These are phyloP conservation scores for Synanthedon andrenaeformis DNA, from an alignment of 2,888 invertebrate genomes.

Conservation along the genomic window DNA sequence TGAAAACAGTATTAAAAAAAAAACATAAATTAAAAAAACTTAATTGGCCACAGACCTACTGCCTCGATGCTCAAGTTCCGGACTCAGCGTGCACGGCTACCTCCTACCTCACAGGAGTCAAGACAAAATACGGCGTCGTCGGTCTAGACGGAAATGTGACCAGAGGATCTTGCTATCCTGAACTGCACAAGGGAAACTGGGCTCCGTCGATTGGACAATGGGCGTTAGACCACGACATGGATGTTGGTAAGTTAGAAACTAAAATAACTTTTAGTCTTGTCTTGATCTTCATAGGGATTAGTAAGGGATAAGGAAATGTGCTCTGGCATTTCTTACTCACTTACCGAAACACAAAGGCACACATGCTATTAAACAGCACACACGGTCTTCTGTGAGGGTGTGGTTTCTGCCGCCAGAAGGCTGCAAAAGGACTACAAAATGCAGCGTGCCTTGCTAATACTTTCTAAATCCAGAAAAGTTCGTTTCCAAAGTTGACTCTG, in stretches of 20 bases:
- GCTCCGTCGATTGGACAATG: slow-evolving; percentile 76
- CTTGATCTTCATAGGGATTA: background rate
- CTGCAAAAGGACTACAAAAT: too few species aligned
- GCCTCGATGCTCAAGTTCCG: slow-evolving; percentile 76
- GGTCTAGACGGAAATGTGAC: slow-evolving; percentile 78
- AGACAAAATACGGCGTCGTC: slow-evolving; percentile 75
- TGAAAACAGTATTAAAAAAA: too few species aligned
- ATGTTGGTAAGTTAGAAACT: slow-evolving; percentile 43
- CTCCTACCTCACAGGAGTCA: slow-evolving; percentile 78
- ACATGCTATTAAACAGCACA: too few species aligned
- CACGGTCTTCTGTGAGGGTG: too few species aligned
- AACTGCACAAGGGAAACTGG: slow-evolving; percentile 69
- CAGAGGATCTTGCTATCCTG: slow-evolving; percentile 73
- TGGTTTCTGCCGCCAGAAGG: too few species aligned
- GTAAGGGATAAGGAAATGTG: too few species aligned
- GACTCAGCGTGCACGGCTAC: slow-evolving; percentile 83
- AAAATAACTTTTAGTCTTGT: background rate
- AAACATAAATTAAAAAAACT: too few species aligned
- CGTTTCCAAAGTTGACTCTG: too few species aligned
- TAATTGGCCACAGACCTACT: slow-evolving; percentile 61
- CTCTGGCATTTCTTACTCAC: too few species aligned
- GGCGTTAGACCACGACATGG: slow-evolving; percentile 68
- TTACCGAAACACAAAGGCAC: too few species aligned
- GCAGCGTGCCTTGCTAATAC: too few species aligned
- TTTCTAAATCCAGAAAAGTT: too few species aligned